A percentile compares a stretch with the other conserved stretches of the same genome.
Evolutionary conservation across 2,797 vertebrate genomes (phyloP).

Genomic region (Crax fasciolata): DNA sequence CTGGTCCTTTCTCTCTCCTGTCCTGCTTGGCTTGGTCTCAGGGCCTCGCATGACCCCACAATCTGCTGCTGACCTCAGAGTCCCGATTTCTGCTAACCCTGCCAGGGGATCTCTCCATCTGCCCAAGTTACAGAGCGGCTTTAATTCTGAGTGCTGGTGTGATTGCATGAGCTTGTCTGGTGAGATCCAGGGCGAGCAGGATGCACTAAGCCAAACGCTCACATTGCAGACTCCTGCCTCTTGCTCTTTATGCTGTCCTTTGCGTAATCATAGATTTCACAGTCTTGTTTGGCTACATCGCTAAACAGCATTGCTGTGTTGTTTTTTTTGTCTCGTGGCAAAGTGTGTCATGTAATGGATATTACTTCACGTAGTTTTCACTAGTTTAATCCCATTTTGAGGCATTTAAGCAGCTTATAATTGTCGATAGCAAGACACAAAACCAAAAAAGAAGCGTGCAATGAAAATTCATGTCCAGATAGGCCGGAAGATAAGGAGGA

Average conservation of each 20-base stretch:
- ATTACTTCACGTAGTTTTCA: background rate
- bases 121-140: background rate
- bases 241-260: background rate
- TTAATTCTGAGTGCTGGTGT: background rate
- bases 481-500: background rate
- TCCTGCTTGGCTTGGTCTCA: fast-evolving
- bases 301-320: background rate
- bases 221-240: background rate
- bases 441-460: background rate
- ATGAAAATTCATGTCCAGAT: background rate
- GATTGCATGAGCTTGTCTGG: background rate
- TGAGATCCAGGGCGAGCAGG: background rate
- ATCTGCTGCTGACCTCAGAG: background rate
- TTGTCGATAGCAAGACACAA: background rate
- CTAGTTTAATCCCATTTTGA: background rate
- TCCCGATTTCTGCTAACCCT: background rate
- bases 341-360: background rate
- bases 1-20: background rate
- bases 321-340: background rate
- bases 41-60: fast-evolving
- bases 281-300: background rate
- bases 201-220: background rate
- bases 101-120: background rate
- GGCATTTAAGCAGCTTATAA: constrained; percentile 37
- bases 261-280: constrained; percentile 21